phyloP scores from a whole-genome alignment of 2,797 vertebrate genomes.

The Enoplosus armatus region DNA sequence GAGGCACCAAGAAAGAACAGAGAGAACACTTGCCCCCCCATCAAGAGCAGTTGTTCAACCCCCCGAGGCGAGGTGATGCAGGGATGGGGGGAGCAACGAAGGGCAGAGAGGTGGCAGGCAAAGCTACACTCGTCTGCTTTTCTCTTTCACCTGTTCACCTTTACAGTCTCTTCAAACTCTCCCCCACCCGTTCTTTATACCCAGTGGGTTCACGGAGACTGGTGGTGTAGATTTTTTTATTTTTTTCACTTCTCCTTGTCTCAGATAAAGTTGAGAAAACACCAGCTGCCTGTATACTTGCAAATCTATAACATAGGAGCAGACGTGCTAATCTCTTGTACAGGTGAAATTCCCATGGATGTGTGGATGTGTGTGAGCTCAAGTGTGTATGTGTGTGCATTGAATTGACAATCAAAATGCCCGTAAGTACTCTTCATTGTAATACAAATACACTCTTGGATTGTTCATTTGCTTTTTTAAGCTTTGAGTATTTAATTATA shows the following conservation, averaged over 20 bases:
- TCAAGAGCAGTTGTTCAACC: conserved; percentile 83
- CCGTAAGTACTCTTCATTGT: background rate
- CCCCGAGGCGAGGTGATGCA: conserved; percentile 83
- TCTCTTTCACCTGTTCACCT: conserved; percentile 81
- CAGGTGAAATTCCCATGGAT: conserved; percentile 57
- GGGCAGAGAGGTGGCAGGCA: conserved; percentile 78
- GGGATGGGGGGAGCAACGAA: conserved; percentile 76
- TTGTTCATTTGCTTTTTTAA: conserved; percentile 5
- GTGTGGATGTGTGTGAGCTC: background rate
- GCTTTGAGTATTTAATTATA: conserved; percentile 6
- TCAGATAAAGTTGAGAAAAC: conserved; percentile 76
- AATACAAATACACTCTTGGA: background rate
- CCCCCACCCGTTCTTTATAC: conserved; percentile 71
- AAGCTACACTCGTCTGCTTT: conserved; percentile 77
- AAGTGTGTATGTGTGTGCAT: background rate
- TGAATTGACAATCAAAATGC: background rate
- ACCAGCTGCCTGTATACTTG: conserved; percentile 63
- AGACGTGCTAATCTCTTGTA: conserved; percentile 47
- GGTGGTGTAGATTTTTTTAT: conserved; percentile 54
- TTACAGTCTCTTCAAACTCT: conserved; percentile 76
- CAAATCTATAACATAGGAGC: conserved; percentile 61
- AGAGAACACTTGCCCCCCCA: conserved; percentile 83
- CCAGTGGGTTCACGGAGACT: conserved; percentile 76
- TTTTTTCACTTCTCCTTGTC: conserved; percentile 54
- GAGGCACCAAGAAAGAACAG: conserved; percentile 82